A percentile compares a stretch with the other conserved stretches of the same genome.
Conservation (phyloP, 2,113 vertebrate genomes). For the Ammodytes marinus region DNA sequence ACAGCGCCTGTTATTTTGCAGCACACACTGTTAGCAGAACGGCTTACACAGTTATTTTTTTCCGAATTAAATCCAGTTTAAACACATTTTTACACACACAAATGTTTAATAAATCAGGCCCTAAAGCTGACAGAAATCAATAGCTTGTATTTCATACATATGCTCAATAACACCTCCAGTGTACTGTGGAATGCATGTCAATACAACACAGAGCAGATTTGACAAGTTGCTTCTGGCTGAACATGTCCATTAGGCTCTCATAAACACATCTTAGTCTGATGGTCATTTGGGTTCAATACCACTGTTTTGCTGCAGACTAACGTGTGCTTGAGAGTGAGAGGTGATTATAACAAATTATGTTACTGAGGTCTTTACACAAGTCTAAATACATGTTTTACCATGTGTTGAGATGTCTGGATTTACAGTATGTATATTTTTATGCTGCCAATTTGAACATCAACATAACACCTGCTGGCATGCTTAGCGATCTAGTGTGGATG, state of each 20-base stretch:
- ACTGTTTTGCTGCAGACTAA: neutral
- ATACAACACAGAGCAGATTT: constrained; percentile 2
- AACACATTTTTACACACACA: too few species aligned
- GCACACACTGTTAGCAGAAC: too few species aligned
- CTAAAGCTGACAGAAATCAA: constrained; percentile 18
- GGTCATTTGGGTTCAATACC: neutral
- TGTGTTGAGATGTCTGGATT: constrained; percentile 31
- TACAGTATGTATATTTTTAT: neutral
- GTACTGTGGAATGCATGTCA: neutral
- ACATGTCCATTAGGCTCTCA: neutral
- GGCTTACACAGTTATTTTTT: too few species aligned
- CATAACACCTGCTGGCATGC: constrained; percentile 27
- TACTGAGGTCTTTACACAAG: neutral
- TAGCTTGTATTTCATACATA: constrained; percentile 1
- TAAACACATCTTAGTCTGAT: constrained; percentile 13
- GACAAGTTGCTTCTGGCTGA: constrained; percentile 5
- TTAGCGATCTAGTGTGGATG: neutral
- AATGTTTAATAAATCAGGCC: neutral
- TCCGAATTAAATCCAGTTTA: too few species aligned
- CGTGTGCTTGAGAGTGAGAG: constrained; percentile 1
- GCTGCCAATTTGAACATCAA: constrained; percentile 43
- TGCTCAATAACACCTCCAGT: constrained; percentile 27
- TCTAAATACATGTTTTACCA: constrained; percentile 3
- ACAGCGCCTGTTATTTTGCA: too few species aligned
- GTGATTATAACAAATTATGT: neutral